A percentile compares a stretch with the other conserved stretches of the same genome.
Evolutionary conservation across 2,113 vertebrate species (phyloP).

Genomic region (Acanthochromis polyacanthus): DNA sequence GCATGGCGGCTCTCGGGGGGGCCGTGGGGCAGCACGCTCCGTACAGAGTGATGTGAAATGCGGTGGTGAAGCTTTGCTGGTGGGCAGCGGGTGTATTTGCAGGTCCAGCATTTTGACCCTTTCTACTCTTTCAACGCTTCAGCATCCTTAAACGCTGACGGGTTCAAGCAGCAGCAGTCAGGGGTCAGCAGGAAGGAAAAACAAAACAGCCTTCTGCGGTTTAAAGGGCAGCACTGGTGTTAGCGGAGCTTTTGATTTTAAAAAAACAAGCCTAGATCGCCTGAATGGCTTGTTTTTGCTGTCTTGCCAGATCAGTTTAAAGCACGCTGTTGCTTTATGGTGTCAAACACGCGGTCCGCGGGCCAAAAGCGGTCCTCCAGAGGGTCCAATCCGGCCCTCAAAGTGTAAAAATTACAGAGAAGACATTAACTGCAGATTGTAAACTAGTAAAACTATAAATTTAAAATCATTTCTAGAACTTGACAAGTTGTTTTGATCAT

Average conservation of each 20-base stretch:
- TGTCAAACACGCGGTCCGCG: no score
- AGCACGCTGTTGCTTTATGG: not conserved
- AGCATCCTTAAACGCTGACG: constrained; percentile 71
- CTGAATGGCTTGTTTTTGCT: constrained; percentile 3
- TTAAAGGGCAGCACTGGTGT: not conserved
- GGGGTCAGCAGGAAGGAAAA: constrained; percentile 50
- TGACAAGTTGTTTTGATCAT: no score
- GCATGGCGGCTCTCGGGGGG: constrained; percentile 35
- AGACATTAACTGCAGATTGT: no score
- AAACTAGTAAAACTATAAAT: no score
- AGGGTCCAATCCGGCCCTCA: no score
- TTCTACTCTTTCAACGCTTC: constrained; percentile 74
- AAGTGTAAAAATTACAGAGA: no score
- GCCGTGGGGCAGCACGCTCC: constrained; percentile 19
- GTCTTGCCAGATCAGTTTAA: not conserved
- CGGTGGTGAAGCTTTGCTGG: constrained; percentile 28
- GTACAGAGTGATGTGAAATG: constrained; percentile 22
- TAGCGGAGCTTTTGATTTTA: constrained; percentile 7
- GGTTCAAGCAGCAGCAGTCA: constrained; percentile 41
- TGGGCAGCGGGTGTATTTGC: constrained; percentile 48
- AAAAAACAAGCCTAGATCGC: not conserved
- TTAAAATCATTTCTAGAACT: no score
- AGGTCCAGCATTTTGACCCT: constrained; percentile 59
- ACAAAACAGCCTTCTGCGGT: constrained; percentile 1
- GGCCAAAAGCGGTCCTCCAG: no score